Conservation (phyloP, 2,113 vertebrate genomes). For the Rhinoderma darwinii region DNA sequence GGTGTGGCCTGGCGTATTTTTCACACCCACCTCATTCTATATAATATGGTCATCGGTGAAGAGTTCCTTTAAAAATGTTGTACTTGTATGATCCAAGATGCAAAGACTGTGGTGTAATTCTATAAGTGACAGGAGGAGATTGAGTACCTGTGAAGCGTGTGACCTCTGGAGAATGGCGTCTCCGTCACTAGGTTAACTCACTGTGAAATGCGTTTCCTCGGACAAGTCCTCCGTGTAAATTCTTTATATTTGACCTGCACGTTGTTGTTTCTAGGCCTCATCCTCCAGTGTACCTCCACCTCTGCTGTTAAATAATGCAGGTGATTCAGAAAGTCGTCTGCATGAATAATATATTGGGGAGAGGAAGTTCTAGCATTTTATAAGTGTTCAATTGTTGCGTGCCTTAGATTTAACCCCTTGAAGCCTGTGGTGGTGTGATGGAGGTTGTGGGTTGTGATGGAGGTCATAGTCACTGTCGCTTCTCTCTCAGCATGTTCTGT, state of each 20-base stretch:
- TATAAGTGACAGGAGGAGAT: neutral
- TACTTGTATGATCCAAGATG: neutral
- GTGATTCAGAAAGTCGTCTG: constrained; percentile 65
- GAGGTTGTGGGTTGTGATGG: neutral
- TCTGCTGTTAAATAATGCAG: constrained; percentile 75
- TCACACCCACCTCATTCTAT: neutral
- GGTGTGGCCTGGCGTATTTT: neutral
- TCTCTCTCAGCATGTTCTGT: too few species aligned
- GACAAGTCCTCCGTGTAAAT: neutral
- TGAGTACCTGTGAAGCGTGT: neutral
- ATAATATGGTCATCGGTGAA: neutral
- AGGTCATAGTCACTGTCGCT: neutral
- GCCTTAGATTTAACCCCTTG: constrained; percentile 18
- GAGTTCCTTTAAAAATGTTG: neutral
- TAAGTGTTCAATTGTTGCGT: neutral
- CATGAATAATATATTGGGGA: constrained; percentile 71
- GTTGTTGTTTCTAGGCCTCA: neutral
- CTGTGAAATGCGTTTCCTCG: neutral
- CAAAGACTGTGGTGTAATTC: neutral
- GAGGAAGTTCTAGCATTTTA: constrained; percentile 29
- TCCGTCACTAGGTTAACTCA: neutral
- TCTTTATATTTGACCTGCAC: neutral
- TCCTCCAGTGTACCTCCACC: constrained; percentile 48
- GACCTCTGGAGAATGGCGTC: neutral
- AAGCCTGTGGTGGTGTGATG: neutral